Evolutionary conservation across 2,888 invertebrate species (phyloP), one percentile per base, ranked within the genome.

Genomic region (Yponomeuta cagnagella): DNA sequence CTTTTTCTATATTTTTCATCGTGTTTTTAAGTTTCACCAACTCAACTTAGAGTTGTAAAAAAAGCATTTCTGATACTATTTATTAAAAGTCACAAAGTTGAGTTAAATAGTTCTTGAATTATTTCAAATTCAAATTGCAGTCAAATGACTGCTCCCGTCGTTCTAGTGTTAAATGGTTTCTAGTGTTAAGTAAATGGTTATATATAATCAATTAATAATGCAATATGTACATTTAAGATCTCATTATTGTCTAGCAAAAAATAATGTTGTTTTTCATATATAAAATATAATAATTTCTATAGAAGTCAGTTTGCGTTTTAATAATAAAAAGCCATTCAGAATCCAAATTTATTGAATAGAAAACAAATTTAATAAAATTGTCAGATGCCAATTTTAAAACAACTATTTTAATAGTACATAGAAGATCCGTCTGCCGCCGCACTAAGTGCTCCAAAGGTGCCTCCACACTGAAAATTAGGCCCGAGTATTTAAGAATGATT

Each of bases 331-430:
- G 30, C 1, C 64, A 12, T 84, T 69, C 82, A 85, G 89, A 90
- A 88, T 90, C 89, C 88, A 91, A 91, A 74, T 88, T 90, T 92
- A 90, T 90, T 90, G 88, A 90, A 90, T 90, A 91, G 85, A 90
- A 91, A 92, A 90, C 89, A 88, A 86, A 89, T 86, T 84, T 88
- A 89, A 86, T 88, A 88, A 87, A 89, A 88, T 88, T 86, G 87
- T 87, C 88, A 79, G 85, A 78, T 87, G 88, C 87, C 89, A 90
- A 89, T 90, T 89, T 77, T 85, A 86, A 88, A 87, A 87, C 85
- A 80, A 83, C 86, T 87, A 89, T 85, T 80, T 78, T 81, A 84
- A 84, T 86, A 87, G 84, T 85, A 88, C 80, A 71, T 80, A 81
- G 80, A 77, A 77, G 76, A 75, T 76, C 76, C 74, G 72, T 73